These are phyloP conservation scores for Himalopsyche japonica DNA, from an alignment of 2,888 invertebrate genomes.

Conservation along the genomic window DNA sequence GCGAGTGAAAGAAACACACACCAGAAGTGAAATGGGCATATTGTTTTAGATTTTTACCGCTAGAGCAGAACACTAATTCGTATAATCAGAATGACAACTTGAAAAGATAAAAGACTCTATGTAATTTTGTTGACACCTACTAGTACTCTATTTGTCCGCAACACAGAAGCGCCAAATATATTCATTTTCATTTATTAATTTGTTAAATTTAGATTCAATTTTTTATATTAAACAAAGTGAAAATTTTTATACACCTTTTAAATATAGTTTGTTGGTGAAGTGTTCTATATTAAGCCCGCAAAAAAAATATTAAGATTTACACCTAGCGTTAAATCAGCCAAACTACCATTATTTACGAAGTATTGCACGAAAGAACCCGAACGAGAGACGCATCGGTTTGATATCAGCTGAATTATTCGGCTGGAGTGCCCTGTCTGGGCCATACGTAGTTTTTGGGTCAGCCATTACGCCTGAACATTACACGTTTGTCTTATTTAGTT, in stretches of 20 bases:
- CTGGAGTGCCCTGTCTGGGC: slow-evolving; percentile 65
- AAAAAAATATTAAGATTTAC: background rate
- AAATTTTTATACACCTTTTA: background rate
- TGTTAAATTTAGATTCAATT: background rate
- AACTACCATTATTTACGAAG: slow-evolving; percentile 13
- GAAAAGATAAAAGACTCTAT: slow-evolving; percentile 43
- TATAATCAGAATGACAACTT: slow-evolving; percentile 47
- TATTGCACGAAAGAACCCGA: slow-evolving; percentile 47
- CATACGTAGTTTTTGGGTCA: slow-evolving; percentile 64
- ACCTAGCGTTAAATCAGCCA: slow-evolving; percentile 13
- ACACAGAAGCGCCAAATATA: background rate
- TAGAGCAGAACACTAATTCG: slow-evolving; percentile 10
- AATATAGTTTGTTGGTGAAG: background rate
- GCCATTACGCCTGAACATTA: slow-evolving; percentile 64
- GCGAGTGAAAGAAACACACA: slow-evolving; percentile 7
- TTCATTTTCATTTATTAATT: background rate
- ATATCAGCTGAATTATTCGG: slow-evolving; percentile 65
- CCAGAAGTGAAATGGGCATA: background rate
- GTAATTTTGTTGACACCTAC: background rate
- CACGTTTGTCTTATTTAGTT: slow-evolving; percentile 65
- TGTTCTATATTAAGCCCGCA: background rate
- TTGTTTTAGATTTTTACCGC: background rate
- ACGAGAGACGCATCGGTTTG: slow-evolving; percentile 61
- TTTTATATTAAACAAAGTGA: background rate
- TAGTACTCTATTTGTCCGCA: background rate